Evolutionary conservation across 2,797 vertebrate species (phyloP).

Genomic region (Falco naumanni): DNA sequence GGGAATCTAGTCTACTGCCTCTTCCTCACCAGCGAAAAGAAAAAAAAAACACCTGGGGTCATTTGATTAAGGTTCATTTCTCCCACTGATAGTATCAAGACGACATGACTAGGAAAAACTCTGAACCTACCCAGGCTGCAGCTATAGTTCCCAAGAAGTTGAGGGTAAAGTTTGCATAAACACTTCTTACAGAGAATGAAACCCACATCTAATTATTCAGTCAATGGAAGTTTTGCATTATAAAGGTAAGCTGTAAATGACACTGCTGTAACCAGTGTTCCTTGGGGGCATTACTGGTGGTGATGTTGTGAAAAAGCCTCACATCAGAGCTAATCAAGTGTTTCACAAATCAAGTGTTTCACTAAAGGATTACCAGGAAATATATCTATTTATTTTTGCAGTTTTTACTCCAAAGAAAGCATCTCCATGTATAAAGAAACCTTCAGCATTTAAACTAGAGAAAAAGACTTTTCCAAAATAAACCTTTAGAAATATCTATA

Average conservation of each 20-base stretch:
- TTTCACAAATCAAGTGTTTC: not conserved
- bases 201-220: not conserved
- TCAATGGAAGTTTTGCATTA: not conserved
- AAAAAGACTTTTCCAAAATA: not conserved
- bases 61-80: not conserved
- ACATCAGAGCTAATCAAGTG: not conserved
- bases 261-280: not conserved
- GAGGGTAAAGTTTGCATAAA: not conserved
- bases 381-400: not conserved
- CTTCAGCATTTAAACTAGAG: not conserved
- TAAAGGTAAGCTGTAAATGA: not conserved
- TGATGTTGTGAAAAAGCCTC: not conserved
- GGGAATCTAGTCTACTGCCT: not conserved
- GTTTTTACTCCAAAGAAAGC: not conserved
- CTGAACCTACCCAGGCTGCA: not conserved
- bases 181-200: not conserved
- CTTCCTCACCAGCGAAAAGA: not conserved
- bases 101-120: not conserved
- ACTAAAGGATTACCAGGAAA: not conserved
- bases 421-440: not conserved
- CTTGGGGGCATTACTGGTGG: not conserved
- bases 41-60: not conserved
- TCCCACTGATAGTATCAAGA: not conserved
- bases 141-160: not conserved
- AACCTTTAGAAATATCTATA: not conserved